Evolutionary conservation across 1,140 invertebrate species (phyloP), one percentile per base, ranked within the genome.

Genomic region (Lamellibrachia luymesi): DNA sequence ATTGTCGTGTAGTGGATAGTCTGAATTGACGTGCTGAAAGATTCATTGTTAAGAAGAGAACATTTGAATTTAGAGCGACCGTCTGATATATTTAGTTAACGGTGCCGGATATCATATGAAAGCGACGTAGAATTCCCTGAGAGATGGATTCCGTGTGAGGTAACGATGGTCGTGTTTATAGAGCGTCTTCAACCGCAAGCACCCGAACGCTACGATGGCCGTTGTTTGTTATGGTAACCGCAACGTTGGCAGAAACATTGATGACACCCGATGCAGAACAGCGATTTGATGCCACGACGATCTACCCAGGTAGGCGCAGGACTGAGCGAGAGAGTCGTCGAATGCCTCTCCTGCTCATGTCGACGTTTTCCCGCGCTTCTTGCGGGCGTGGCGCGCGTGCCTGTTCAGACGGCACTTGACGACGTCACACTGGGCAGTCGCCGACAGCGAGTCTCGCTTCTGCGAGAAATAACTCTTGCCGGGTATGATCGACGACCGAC

Each of bases 381-480:
- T 80, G 64, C 64, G 64, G 13, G 64, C 64, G 17, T 80, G 64
- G 17, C 64, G 64, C 64, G 64, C 13, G 13, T 80, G 64, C 13
- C 64, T 10, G 17, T 80, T 80, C 64, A 80, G 64, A 2, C 64
- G 64, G 25, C 13, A 80, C 64, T 80, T 80, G 64, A 80, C 64
- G 64, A 80, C 64, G 13, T 80, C 64, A 22, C 17, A 80, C 13
- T 80, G 64, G 8, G 64, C 13, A 80, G 64, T 10, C 64, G 64
- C 90, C 90, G 95, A 94, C 52, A 96, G 64, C 7, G 95, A 95
- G 64, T 95, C 94, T 92, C 94, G 94, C 27, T 95, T 93, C 91
- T 96, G 95, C 10, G 95, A 96, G 80, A 93, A 94, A 91, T 94
- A 95, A 90, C 94, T 94, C 94, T 95, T 96, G 17, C 95, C 95